Percentiles rank a stretch among this genome's conserved stretches.
These are phyloP conservation scores for Peribatodes rhomboidaria DNA, from an alignment of 2,888 invertebrate genomes.

Conservation along the genomic window DNA sequence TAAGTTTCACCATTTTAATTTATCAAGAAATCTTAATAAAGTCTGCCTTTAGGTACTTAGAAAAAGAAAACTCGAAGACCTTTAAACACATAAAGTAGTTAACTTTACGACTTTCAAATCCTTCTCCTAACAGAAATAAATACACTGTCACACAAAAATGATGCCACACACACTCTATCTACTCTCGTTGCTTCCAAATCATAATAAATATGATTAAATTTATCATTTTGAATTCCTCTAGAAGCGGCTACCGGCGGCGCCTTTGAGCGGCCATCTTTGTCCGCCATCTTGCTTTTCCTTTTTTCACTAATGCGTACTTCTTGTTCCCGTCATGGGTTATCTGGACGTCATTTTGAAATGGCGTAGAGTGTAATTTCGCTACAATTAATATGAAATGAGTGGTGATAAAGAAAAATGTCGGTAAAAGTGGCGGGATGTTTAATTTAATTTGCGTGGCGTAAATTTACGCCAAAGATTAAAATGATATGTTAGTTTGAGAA, in stretches of 20 bases:
- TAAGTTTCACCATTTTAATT: no score
- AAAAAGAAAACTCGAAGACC: no score
- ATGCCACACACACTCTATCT: conserved; percentile 54
- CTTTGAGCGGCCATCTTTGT: conserved; percentile 83
- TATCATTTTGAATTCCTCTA: conserved; percentile 84
- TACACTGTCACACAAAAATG: conserved; percentile 62
- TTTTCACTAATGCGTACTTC: conserved; percentile 79
- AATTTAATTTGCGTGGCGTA: neutral
- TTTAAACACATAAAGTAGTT: no score
- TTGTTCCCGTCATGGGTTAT: conserved; percentile 78
- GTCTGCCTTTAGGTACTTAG: no score
- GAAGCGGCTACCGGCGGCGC: conserved; percentile 80
- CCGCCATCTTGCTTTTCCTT: conserved; percentile 79
- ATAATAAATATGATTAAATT: conserved; percentile 84
- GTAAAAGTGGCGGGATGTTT: neutral
- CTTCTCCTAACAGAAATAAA: conserved; percentile 31
- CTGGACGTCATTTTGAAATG: conserved; percentile 61
- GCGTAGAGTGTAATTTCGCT: conserved; percentile 62
- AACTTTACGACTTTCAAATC: no score
- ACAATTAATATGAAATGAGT: conserved; percentile 46
- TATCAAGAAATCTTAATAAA: no score
- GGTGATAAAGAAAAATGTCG: conserved; percentile 33
- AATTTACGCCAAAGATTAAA: neutral
- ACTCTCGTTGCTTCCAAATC: conserved; percentile 64
- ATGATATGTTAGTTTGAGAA: no score